A percentile compares a stretch with the other conserved stretches of the same genome.
Evolutionary conservation across 2,888 invertebrate species (phyloP).

Genomic region (Drosophila rellima): DNA sequence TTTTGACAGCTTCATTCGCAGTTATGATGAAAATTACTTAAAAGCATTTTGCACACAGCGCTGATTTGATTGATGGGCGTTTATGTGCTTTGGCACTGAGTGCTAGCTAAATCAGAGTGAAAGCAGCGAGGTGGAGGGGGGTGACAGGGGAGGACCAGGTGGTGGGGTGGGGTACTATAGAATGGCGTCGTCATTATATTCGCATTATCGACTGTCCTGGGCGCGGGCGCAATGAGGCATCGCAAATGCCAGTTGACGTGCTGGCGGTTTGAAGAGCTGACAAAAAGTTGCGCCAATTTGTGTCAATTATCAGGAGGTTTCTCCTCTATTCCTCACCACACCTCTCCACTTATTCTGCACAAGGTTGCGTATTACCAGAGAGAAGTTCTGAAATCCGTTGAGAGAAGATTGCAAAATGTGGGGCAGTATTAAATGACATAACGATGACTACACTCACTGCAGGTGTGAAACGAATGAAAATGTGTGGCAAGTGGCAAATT

Average conservation of each 20-base stretch:
- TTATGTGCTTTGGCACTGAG: slow-evolving; percentile 53
- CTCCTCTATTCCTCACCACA: slow-evolving; percentile 1
- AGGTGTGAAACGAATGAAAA: slow-evolving; percentile 19
- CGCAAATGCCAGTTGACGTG: slow-evolving; percentile 79
- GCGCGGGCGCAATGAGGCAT: slow-evolving; percentile 66
- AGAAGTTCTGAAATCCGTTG: slow-evolving; percentile 50
- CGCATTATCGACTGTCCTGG: slow-evolving; percentile 70
- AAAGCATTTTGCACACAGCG: slow-evolving; percentile 73
- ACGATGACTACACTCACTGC: slow-evolving; percentile 41
- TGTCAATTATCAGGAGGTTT: slow-evolving; percentile 77
- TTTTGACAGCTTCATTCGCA: slow-evolving; percentile 74
- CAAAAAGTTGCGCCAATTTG: slow-evolving; percentile 79
- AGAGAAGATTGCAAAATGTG: slow-evolving; percentile 39
- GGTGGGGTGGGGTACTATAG: neutral
- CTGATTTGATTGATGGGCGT: slow-evolving; percentile 79
- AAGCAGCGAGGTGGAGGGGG: neutral
- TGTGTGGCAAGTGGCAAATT: slow-evolving; percentile 7
- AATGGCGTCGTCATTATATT: slow-evolving; percentile 69
- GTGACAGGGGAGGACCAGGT: neutral
- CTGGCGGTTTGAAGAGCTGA: slow-evolving; percentile 71
- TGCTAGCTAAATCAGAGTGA: slow-evolving; percentile 12
- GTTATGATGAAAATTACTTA: slow-evolving; percentile 78
- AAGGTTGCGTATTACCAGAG: slow-evolving; percentile 40
- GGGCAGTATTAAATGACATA: slow-evolving; percentile 50
- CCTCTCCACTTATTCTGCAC: neutral